A percentile compares a stretch with the other conserved stretches of the same genome.
Evolutionary conservation across 2,113 vertebrate species (phyloP).

Genomic region (Ciconia maguari): DNA sequence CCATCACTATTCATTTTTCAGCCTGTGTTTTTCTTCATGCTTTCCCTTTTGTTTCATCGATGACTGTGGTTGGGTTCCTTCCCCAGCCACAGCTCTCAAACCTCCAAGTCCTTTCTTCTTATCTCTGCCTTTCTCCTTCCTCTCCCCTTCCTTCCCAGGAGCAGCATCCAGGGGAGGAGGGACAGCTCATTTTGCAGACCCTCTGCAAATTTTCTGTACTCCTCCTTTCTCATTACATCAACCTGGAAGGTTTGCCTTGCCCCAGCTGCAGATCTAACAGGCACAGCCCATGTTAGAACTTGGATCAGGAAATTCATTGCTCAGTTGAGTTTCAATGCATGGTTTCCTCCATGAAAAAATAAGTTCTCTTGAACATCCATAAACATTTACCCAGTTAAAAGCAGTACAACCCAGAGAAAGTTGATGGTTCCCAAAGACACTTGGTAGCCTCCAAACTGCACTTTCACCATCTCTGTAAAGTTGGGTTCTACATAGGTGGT

Average conservation of each 20-base stretch:
- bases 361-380: not conserved
- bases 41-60: not conserved
- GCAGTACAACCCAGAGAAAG: not conserved
- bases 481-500: not conserved
- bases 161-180: not conserved
- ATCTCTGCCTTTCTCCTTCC: not conserved
- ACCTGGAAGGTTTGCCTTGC: not conserved
- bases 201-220: not conserved
- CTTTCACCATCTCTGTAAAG: not conserved
- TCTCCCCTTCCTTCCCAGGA: not conserved
- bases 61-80: not conserved
- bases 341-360: not conserved
- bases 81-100: not conserved
- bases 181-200: not conserved
- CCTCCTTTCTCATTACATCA: not conserved
- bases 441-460: not conserved
- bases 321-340: not conserved
- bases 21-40: not conserved
- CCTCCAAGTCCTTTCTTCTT: not conserved
- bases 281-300: not conserved
- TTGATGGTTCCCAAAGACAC: not conserved
- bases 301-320: not conserved
- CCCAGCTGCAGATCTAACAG: not conserved
- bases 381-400: not conserved
- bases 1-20: conserved; percentile 43